Evolutionary conservation across 2,888 invertebrate genomes (phyloP), one percentile per base, ranked within the genome.

Genomic region (Arrhopalites spinosus): DNA sequence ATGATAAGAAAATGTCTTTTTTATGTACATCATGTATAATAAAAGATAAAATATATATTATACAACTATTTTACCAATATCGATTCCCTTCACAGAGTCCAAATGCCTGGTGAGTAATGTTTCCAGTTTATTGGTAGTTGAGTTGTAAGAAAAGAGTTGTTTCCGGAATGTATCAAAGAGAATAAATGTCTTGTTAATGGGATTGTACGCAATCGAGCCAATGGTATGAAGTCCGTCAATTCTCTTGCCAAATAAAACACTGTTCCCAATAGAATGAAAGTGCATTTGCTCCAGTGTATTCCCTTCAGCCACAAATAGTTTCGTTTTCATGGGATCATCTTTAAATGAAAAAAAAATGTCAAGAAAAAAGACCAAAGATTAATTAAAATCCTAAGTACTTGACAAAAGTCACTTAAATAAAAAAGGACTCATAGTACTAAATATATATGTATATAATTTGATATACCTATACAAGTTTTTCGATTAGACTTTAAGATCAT

Each of bases 141-240:
- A 30, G 82, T 88, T 85, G 20, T 87, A 85, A 1, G 86, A 84
- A 29, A 86, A 84, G 43, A 90, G 87, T 43, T 84, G 83, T n/a
- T 85, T 86, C 17, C 86, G 84, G 0, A 83, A 79, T 67, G 87
- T 86, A 83, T 90, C 90, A 53, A 88, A 88, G 13, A 90, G 84
- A 69, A 85, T 83, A 1, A 86, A 69, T 3, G 81, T 83, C 23
- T 83, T 83, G 76, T 87, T 87, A 0, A 87, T 80, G 2, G 87
- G 88, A 81, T 93, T 90, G 82, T 90, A 92, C 0, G 91, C 89
- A 85, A 94, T 85, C 20, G 91, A 91, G 66, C 90, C 90, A 17
- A 92, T 89, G 8, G 88, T 86, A 17, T 67, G 74, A 67, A 72
- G 59, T 20, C 75, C 63, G 8, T 77, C 61, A 0, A 82, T 20